Percentiles rank a stretch among this genome's conserved stretches.
These are phyloP conservation scores for Lethrus apterus DNA, from an alignment of 1,140 invertebrate species.

Conservation along the genomic window DNA sequence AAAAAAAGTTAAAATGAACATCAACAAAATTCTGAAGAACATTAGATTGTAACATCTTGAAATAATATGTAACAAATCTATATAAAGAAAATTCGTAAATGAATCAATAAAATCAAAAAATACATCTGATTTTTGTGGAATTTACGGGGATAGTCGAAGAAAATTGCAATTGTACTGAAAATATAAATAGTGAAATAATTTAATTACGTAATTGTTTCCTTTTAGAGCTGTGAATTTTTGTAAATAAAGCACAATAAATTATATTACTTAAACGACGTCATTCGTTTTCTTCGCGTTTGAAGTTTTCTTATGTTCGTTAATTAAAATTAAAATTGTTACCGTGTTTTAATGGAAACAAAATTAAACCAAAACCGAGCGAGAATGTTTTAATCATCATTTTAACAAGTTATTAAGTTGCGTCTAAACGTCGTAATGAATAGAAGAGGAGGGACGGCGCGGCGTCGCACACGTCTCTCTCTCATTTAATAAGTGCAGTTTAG, in stretches of 20 bases:
- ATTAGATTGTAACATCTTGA: too few relatives aligned
- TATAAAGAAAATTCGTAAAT: too few relatives aligned
- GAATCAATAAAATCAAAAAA: too few relatives aligned
- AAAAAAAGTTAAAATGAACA: too few relatives aligned
- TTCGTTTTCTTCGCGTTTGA: constrained; percentile 22
- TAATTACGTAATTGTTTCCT: constrained; percentile 24
- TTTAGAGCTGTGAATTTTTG: constrained; percentile 39
- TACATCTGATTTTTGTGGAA: too few relatives aligned
- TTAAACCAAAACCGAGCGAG: constrained; percentile 34
- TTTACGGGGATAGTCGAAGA: too few relatives aligned
- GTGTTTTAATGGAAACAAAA: constrained; percentile 32
- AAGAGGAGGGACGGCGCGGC: neutral
- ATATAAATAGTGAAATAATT: neutral
- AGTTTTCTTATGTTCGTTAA: constrained; percentile 28
- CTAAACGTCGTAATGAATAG: constrained; percentile 13
- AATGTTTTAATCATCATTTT: constrained; percentile 34
- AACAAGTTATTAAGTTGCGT: constrained; percentile 33
- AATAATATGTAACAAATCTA: too few relatives aligned
- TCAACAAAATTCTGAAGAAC: too few relatives aligned
- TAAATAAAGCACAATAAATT: constrained; percentile 38
- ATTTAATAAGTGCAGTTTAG: constrained; percentile 41
- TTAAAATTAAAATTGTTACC: constrained; percentile 33
- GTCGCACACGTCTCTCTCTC: constrained; percentile 25
- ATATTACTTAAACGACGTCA: constrained; percentile 24
- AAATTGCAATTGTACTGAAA: constrained; percentile 2